Evolutionary conservation across 1,140 invertebrate genomes (phyloP).

Genomic region (Drosophila oshimai): DNA sequence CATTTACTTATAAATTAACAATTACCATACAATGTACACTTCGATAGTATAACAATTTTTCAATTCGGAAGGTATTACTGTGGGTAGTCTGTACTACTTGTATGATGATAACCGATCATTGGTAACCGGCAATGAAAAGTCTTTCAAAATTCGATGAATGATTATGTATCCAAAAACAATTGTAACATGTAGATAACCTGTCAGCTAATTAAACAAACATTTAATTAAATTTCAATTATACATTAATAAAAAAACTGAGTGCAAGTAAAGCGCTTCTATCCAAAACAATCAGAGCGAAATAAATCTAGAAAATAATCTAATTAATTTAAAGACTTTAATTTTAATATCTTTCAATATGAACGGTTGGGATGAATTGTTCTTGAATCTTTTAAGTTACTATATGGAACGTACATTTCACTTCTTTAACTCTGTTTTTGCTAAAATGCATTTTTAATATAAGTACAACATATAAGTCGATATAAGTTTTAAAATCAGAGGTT

Average conservation of each 20-base stretch:
- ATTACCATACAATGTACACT: conserved; percentile 34
- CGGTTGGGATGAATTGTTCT: neutral
- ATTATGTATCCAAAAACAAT: conserved; percentile 10
- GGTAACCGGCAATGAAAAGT: conserved; percentile 2
- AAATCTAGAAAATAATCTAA: conserved; percentile 67
- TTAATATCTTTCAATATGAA: neutral
- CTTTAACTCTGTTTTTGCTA: too few relatives aligned
- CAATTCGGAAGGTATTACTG: conserved; percentile 33
- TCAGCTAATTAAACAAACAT: conserved; percentile 20
- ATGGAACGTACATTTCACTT: too few relatives aligned
- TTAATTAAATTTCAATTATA: conserved; percentile 31
- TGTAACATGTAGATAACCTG: conserved; percentile 27
- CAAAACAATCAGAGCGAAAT: conserved; percentile 74
- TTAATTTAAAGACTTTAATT: too few relatives aligned
- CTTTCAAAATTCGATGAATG: conserved; percentile 12
- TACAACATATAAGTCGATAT: too few relatives aligned
- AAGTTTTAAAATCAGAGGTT: too few relatives aligned
- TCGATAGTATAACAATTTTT: conserved; percentile 31
- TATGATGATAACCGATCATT: conserved; percentile 1
- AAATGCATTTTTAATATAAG: too few relatives aligned
- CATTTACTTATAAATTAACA: conserved; percentile 62
- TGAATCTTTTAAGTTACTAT: too few relatives aligned
- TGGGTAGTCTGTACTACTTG: conserved; percentile 29
- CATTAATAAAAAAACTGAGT: conserved; percentile 38
- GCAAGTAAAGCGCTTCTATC: conserved; percentile 55